These are phyloP conservation scores for Phasianus colchicus DNA, from an alignment of 2,113 vertebrate genomes.

Conservation along the genomic window DNA sequence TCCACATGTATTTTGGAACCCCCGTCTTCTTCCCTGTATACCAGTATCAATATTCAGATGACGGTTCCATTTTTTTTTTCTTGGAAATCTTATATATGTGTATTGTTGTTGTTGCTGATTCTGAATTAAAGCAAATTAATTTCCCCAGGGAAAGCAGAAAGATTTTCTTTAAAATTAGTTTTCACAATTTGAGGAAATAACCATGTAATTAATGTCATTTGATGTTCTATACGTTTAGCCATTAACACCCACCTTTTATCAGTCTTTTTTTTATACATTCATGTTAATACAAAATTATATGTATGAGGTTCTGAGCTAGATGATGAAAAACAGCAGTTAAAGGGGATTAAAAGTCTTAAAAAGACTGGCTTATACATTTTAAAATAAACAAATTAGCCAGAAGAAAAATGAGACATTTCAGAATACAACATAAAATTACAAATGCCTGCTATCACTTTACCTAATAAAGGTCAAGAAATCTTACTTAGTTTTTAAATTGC, in stretches of 20 bases:
- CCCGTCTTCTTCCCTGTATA: background rate
- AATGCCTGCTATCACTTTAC: background rate
- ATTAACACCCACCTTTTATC: background rate
- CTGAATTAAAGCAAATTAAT: background rate
- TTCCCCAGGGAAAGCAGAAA: background rate
- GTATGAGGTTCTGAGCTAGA: background rate
- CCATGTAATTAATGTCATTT: background rate
- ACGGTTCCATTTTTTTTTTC: background rate
- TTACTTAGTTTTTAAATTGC: background rate
- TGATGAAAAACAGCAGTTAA: background rate
- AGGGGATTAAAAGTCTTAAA: background rate
- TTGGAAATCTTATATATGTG: too few relatives aligned
- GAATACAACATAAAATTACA: background rate
- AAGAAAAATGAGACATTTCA: background rate
- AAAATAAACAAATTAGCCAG: background rate
- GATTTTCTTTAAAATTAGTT: background rate
- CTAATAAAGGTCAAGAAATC: background rate
- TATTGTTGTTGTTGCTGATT: too few relatives aligned
- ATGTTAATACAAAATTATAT: background rate
- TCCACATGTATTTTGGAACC: background rate
- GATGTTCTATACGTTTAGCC: background rate
- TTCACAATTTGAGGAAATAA: background rate
- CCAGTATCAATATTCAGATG: background rate
- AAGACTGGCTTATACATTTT: background rate
- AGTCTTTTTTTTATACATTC: background rate